Conservation (phyloP, 2,888 invertebrate species). For the Lithophane leautieri region DNA sequence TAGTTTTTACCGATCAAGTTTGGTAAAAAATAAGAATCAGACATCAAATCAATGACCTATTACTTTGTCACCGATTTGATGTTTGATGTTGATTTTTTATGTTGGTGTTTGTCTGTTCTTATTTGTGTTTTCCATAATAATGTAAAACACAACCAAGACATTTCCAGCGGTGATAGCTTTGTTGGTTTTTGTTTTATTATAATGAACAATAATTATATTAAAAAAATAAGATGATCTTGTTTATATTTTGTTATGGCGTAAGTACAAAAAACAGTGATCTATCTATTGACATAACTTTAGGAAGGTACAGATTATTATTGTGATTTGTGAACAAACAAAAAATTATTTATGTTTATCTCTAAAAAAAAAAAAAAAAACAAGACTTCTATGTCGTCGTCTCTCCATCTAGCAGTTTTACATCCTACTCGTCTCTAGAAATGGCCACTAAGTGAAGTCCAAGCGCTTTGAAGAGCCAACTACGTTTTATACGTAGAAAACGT, state of each 20-base stretch:
- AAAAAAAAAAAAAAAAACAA: neutral
- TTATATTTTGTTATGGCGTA: too few relatives aligned
- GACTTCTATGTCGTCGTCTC: neutral
- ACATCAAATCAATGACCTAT: neutral
- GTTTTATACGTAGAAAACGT: conserved; percentile 50
- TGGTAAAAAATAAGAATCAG: neutral
- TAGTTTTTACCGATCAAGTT: neutral
- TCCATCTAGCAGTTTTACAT: conserved; percentile 35
- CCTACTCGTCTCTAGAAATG: conserved; percentile 12
- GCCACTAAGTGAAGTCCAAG: conserved; percentile 56
- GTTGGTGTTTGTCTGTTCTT: neutral
- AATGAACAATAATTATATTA: neutral
- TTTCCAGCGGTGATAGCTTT: neutral
- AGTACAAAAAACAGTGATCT: too few relatives aligned
- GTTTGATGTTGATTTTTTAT: too few relatives aligned
- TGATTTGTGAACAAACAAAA: neutral
- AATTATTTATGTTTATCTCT: neutral
- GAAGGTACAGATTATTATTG: neutral
- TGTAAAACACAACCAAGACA: neutral
- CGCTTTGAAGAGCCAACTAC: conserved; percentile 30
- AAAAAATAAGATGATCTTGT: too few relatives aligned
- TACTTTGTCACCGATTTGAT: neutral
- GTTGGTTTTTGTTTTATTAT: neutral
- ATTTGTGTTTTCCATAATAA: neutral
- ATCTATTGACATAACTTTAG: too few relatives aligned